A percentile compares a stretch with the other conserved stretches of the same genome.
phyloP scores from a whole-genome alignment of 2,113 vertebrate genomes.

The Festucalex cinctus region DNA sequence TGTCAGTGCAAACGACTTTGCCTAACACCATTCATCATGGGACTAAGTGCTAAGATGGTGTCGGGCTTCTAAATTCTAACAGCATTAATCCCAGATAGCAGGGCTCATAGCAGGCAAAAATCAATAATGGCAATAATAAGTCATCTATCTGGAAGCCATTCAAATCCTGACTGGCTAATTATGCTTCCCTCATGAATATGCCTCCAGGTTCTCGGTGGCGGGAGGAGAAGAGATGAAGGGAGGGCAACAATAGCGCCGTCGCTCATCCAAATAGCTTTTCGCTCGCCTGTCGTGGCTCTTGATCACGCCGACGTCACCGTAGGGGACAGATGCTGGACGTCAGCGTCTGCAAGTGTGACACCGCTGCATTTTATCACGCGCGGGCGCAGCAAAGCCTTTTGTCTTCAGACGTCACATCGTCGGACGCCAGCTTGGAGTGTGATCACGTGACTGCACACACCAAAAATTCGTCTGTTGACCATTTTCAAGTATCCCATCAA shows the following conservation, averaged over 20 bases:
- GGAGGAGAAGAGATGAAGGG: constrained; percentile 35
- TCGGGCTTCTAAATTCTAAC: constrained; percentile 70
- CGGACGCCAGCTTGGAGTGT: constrained; percentile 1
- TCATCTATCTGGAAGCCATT: constrained; percentile 72
- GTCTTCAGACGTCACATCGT: constrained; percentile 51
- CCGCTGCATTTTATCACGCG: neutral
- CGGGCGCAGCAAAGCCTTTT: constrained; percentile 12
- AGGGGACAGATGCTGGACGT: constrained; percentile 40
- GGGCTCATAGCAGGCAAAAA: constrained; percentile 67
- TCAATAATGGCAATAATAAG: constrained; percentile 74
- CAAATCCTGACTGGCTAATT: constrained; percentile 69
- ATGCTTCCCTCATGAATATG: constrained; percentile 72
- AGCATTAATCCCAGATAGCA: constrained; percentile 74
- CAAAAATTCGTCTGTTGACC: neutral
- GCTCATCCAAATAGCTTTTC: constrained; percentile 28
- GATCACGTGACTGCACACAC: neutral
- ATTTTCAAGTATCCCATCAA: neutral
- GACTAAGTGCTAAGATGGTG: constrained; percentile 73
- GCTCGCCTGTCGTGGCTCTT: constrained; percentile 41
- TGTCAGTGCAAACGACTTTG: constrained; percentile 71
- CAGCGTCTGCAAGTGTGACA: constrained; percentile 60
- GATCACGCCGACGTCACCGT: constrained; percentile 44
- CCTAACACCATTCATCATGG: constrained; percentile 71
- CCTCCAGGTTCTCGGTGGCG: constrained; percentile 52
- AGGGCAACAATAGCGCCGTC: constrained; percentile 28